A percentile compares a stretch with the other conserved stretches of the same genome.
Evolutionary conservation across 2,888 invertebrate species (phyloP).

Genomic region (Drosophila falleni): DNA sequence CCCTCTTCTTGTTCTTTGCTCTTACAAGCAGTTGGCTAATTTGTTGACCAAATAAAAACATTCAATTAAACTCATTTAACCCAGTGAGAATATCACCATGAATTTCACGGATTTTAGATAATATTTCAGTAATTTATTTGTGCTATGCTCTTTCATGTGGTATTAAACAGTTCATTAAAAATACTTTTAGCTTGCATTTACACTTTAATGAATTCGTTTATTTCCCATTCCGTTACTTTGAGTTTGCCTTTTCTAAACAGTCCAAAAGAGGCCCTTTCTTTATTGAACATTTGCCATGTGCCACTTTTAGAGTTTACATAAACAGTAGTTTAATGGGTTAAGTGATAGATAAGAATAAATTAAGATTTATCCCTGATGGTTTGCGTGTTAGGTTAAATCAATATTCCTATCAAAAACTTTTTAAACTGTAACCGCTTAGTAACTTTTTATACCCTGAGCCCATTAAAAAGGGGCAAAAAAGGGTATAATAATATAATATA

Average conservation of each 20-base stretch:
- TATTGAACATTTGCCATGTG: constrained; percentile 1
- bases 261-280: neutral
- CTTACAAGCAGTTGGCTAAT: constrained; percentile 12
- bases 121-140: constrained; percentile 2
- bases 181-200: neutral
- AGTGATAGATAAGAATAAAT: neutral
- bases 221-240: neutral
- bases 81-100: constrained; percentile 1
- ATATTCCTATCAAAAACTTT: no score
- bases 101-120: constrained; percentile 8
- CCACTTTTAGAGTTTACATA: neutral
- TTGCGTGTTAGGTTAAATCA: no score
- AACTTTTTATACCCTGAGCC: no score
- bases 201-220: neutral
- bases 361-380: neutral
- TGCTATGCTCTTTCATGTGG: neutral
- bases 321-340: neutral
- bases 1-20: neutral
- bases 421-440: no score
- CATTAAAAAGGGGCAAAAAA: no score
- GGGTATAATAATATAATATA: no score
- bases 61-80: neutral
- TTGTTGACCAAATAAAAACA: constrained; percentile 22
- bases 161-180: neutral
- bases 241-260: neutral